A percentile compares a stretch with the other conserved stretches of the same genome.
Conservation (phyloP, 2,888 invertebrate species). For the Bedellia somnulentella region DNA sequence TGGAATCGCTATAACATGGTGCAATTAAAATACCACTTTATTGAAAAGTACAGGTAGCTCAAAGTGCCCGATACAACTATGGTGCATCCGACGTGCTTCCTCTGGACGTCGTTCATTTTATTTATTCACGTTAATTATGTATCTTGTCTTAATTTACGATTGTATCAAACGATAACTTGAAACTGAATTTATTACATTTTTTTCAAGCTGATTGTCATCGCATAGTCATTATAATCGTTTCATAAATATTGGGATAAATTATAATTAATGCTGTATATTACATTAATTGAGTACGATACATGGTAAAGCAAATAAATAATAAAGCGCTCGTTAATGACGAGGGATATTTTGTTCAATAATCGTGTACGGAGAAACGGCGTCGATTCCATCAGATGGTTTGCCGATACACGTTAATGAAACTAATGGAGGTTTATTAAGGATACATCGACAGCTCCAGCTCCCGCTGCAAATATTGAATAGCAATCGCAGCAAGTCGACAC, state of each 20-base stretch:
- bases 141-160: conserved; percentile 64
- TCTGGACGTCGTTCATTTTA: conserved; percentile 62
- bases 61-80: conserved; percentile 38
- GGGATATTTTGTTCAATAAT: no score
- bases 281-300: no score
- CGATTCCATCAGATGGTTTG: conserved; percentile 52
- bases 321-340: no score
- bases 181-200: conserved; percentile 55
- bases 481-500: conserved; percentile 16
- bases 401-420: conserved; percentile 58
- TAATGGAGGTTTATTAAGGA: conserved; percentile 58
- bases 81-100: conserved; percentile 57
- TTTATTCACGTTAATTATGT: conserved; percentile 62
- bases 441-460: conserved; percentile 39
- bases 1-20: conserved; percentile 58
- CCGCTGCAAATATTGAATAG: conserved; percentile 37
- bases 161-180: conserved; percentile 61
- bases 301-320: no score
- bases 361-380: no score
- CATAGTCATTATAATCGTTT: no score
- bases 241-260: no score
- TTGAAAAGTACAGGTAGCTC: conserved; percentile 51
- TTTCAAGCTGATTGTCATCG: no score
- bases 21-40: conserved; percentile 58
- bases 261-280: no score